A percentile compares a stretch with the other conserved stretches of the same genome.
These are phyloP conservation scores for Drosophila saltans DNA, from an alignment of 1,140 invertebrate species.

Conservation along the genomic window DNA sequence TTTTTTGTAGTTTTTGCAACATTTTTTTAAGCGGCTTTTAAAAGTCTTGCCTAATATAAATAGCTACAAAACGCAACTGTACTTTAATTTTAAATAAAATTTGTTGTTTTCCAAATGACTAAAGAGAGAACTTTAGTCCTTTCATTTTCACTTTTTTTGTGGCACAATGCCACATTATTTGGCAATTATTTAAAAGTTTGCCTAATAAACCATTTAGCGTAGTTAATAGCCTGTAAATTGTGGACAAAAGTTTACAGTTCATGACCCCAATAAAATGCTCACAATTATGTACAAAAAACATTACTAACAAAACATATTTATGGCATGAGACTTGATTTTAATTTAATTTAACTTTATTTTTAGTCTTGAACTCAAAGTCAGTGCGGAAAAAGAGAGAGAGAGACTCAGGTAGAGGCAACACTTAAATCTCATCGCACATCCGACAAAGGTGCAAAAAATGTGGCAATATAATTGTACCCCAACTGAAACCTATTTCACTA, in stretches of 20 bases:
- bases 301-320: slow-evolving; percentile 49
- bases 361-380: slow-evolving; percentile 51
- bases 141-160: slow-evolving; percentile 15
- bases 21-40: slow-evolving; percentile 1
- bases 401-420: neutral
- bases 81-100: neutral
- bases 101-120: neutral
- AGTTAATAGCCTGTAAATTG: slow-evolving; percentile 74
- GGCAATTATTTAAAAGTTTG: slow-evolving; percentile 45
- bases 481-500: slow-evolving; percentile 13
- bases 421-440: neutral
- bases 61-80: neutral
- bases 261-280: slow-evolving; percentile 60
- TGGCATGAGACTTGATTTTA: slow-evolving; percentile 36
- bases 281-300: neutral
- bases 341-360: slow-evolving; percentile 12
- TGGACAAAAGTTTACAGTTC: slow-evolving; percentile 62
- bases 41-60: slow-evolving; percentile 1
- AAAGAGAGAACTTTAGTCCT: neutral
- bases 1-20: slow-evolving; percentile 8
- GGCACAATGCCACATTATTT: slow-evolving; percentile 42
- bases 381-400: neutral
- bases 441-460: slow-evolving; percentile 56
- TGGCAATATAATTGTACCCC: slow-evolving; percentile 55
- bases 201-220: slow-evolving; percentile 73